These are phyloP conservation scores for Spea multiplicata DNA, from an alignment of 2,113 vertebrate species.

Conservation along the genomic window DNA sequence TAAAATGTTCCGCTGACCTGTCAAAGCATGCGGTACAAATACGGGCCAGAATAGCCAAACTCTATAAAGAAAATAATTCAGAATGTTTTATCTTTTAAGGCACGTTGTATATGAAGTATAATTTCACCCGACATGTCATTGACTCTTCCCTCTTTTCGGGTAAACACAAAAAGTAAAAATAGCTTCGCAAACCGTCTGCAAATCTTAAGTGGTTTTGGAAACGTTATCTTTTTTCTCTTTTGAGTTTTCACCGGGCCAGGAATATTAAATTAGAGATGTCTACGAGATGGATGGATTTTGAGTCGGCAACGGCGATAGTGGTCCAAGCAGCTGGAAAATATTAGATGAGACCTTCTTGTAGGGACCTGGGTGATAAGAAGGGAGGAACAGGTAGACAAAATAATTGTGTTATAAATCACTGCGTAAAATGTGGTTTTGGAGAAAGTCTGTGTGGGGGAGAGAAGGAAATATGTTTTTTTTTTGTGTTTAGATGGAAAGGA, in stretches of 20 bases:
- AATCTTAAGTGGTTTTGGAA: conserved; percentile 19
- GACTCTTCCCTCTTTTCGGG: conserved; percentile 7
- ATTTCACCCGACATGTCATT: conserved; percentile 16
- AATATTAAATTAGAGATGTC: conserved; percentile 31
- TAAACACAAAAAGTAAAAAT: conserved; percentile 26
- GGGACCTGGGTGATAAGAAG: conserved; percentile 13
- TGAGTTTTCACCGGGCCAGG: not conserved
- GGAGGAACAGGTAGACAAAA: conserved; percentile 23
- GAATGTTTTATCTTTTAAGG: not conserved
- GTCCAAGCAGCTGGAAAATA: conserved; percentile 28
- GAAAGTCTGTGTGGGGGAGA: not conserved
- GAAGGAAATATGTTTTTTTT: not conserved
- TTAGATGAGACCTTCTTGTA: conserved; percentile 22
- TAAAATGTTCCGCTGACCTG: too few species aligned
- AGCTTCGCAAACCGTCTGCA: conserved; percentile 4
- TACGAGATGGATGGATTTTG: conserved; percentile 13
- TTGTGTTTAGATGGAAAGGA: not conserved
- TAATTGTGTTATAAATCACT: conserved; percentile 19
- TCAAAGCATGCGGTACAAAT: too few species aligned
- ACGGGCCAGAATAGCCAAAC: too few species aligned
- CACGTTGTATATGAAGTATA: not conserved
- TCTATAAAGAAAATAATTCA: not conserved
- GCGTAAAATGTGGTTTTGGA: not conserved
- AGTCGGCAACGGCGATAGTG: conserved; percentile 15
- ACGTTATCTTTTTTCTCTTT: conserved; percentile 6